These are phyloP conservation scores for Laspeyria flexula DNA, from an alignment of 2,888 invertebrate species.

Conservation along the genomic window DNA sequence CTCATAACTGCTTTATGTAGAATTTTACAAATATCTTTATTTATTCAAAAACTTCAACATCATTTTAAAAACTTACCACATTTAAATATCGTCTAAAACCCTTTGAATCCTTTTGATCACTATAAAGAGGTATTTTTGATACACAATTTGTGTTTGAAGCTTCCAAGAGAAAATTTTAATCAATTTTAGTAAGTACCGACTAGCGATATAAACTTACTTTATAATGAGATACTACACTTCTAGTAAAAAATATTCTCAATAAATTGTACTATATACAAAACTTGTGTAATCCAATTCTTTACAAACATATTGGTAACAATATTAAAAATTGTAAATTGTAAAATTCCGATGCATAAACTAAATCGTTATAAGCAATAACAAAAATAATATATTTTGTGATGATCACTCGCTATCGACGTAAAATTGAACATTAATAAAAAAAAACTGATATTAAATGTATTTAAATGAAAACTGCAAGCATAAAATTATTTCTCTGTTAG, in stretches of 20 bases:
- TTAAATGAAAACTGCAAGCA: slow-evolving; percentile 40
- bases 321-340: slow-evolving; percentile 49
- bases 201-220: slow-evolving; percentile 30
- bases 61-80: slow-evolving; percentile 78
- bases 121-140: slow-evolving; percentile 83
- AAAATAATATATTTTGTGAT: slow-evolving; percentile 63
- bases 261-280: slow-evolving; percentile 78
- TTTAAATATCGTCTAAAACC: slow-evolving; percentile 78
- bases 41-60: slow-evolving; percentile 77
- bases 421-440: slow-evolving; percentile 36
- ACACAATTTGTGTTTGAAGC: slow-evolving; percentile 66
- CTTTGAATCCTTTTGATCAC: slow-evolving; percentile 82
- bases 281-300: slow-evolving; percentile 58
- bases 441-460: slow-evolving; percentile 24
- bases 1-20: slow-evolving; percentile 68
- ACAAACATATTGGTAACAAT: slow-evolving; percentile 74
- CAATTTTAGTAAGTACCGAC: slow-evolving; percentile 61
- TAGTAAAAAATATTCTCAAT: slow-evolving; percentile 58
- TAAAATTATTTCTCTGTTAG: slow-evolving; percentile 35
- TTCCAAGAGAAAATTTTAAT: slow-evolving; percentile 53
- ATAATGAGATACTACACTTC: slow-evolving; percentile 17
- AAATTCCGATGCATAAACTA: slow-evolving; percentile 63
- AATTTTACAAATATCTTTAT: slow-evolving; percentile 74
- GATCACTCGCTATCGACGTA: slow-evolving; percentile 44
- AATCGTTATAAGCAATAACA: slow-evolving; percentile 65